Base-by-base conservation (phyloP, 2,797 vertebrate species). In the Capromys pilorides region DNA sequence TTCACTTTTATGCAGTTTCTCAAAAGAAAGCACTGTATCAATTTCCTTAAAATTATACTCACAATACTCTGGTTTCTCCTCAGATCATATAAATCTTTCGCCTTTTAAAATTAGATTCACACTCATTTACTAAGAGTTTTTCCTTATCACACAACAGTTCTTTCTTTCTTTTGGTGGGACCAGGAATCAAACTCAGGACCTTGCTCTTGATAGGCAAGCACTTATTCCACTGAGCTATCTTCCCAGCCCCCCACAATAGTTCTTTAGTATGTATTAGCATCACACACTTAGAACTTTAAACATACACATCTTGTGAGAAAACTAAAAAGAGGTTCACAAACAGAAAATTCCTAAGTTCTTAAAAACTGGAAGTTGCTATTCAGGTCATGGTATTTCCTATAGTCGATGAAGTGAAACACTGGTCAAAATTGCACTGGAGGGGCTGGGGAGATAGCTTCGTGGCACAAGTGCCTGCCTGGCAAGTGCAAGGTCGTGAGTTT, bases 321-420 rank as follows among this genome's bases (percentile, higher is more conserved):
- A 90, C 73, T 79, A 49, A 87, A 86, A 85, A 67, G 57, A 54
- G 75, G 41, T 85, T 93, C 78, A 86, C 10, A 22, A 88, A 71
- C 13, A 79, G 18, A 95, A 88, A 49, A 78, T 31, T 64, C 77
- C 57, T 79, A 18, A 21, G 2, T 28, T 93, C 51, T 66, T 16
- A 67, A 51, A 86, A 82, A 62, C 77, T 7, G 54, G 49, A 64
- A 86, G 54, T 31, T 54, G 22, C 22, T 90, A 31, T 71, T 94
- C 57, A 84, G 51, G 41, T 86, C 11, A n/a, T 86, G 89, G 41
- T 86, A 67, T 64, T 93, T 96, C 26, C 66, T 88, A 83, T 39
- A 90, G 59, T 54, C 12, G 79, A 5, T 24, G 33, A 92, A 21
- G 28, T 16, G 45, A 69, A 94, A 26, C 28, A 67, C 22, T 90